Conservation (phyloP, 2,797 vertebrate species). For the Hoplostethus mediterraneus region DNA sequence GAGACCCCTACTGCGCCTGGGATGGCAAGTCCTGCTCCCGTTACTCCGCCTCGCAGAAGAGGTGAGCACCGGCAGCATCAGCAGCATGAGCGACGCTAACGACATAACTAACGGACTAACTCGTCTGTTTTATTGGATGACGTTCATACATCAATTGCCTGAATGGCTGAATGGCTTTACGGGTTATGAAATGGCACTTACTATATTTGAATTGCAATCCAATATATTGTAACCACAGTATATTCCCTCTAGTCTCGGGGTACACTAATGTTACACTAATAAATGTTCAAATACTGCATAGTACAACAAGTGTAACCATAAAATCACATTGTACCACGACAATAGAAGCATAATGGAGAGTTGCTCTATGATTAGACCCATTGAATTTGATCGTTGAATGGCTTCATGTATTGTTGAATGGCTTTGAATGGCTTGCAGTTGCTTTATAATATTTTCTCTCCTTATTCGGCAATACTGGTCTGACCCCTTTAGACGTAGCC, state of each 20-base stretch:
- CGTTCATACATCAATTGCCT: not conserved
- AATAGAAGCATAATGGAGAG: not conserved
- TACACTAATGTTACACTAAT: conserved; percentile 28
- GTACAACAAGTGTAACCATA: conserved; percentile 9
- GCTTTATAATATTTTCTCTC: conserved; percentile 81
- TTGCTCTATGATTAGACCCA: conserved; percentile 12
- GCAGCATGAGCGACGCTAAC: conserved; percentile 46
- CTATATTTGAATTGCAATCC: conserved; percentile 28
- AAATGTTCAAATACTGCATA: not conserved
- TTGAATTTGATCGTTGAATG: not conserved
- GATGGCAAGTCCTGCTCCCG: conserved; percentile 96
- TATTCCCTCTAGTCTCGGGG: not conserved
- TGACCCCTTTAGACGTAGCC: conserved; percentile 91
- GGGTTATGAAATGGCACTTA: conserved; percentile 29
- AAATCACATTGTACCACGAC: not conserved
- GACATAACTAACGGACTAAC: conserved; percentile 40
- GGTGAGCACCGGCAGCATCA: conserved; percentile 80
- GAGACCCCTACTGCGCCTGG: conserved; percentile 98
- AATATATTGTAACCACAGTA: not conserved
- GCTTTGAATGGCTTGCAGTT: conserved; percentile 79
- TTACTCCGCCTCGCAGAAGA: conserved; percentile 95
- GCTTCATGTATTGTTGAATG: conserved; percentile 56
- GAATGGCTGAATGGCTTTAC: conserved; percentile 37
- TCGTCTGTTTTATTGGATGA: conserved; percentile 4
- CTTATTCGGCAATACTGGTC: conserved; percentile 81